phyloP scores from a whole-genome alignment of 2,113 vertebrate species.

The Fukomys damarensis region DNA sequence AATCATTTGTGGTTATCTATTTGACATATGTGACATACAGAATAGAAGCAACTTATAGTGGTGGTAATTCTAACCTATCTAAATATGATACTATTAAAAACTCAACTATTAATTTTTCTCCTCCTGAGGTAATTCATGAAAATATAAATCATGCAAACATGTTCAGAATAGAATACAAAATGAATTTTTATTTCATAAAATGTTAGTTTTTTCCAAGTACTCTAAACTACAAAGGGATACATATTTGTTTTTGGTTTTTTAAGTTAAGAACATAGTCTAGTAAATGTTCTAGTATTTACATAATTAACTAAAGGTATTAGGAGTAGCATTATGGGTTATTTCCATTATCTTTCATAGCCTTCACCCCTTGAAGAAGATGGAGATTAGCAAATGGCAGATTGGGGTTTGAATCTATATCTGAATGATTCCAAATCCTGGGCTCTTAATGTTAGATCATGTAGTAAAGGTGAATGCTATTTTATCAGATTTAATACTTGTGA shows the following conservation, averaged over 20 bases:
- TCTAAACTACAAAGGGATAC: neutral
- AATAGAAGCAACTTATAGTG: neutral
- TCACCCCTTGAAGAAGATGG: neutral
- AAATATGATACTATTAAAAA: constrained; percentile 1
- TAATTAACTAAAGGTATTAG: neutral
- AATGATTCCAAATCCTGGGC: neutral
- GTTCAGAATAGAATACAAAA: neutral
- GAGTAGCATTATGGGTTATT: neutral
- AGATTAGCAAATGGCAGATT: neutral
- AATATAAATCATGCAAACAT: neutral
- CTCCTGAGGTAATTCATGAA: neutral
- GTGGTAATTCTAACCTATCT: neutral
- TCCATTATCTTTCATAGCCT: neutral
- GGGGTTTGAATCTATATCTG: neutral
- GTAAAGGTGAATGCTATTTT: neutral
- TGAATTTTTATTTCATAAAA: neutral
- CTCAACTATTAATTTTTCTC: neutral
- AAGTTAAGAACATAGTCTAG: neutral
- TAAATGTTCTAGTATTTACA: neutral
- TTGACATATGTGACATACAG: neutral
- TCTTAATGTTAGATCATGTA: neutral
- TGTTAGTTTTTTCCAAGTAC: neutral
- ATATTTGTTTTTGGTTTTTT: neutral
- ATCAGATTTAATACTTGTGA: neutral
- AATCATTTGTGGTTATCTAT: neutral